Evolutionary conservation across 1,140 invertebrate species (phyloP).

Genomic region (Aplysia californica): DNA sequence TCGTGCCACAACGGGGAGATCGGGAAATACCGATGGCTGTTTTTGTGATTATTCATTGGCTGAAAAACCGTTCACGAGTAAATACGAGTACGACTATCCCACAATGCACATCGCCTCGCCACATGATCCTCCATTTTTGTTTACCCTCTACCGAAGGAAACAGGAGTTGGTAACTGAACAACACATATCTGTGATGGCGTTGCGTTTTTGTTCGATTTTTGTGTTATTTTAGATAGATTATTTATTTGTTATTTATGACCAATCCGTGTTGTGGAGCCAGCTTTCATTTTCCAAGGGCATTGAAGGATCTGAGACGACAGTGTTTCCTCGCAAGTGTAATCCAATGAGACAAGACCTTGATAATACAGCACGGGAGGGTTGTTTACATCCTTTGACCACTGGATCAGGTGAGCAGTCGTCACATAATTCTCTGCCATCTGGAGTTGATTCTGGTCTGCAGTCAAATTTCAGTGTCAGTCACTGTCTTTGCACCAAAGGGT

Average conservation of each 20-base stretch:
- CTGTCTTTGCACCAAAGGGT: too few species aligned
- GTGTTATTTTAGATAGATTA: background rate
- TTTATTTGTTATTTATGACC: background rate
- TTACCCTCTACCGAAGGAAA: background rate
- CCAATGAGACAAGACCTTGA: background rate
- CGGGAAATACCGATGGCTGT: too few species aligned
- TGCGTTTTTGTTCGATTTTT: too few species aligned
- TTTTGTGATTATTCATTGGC: background rate
- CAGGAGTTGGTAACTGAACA: background rate
- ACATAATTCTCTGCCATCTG: background rate
- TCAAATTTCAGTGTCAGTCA: background rate
- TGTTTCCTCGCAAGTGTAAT: background rate
- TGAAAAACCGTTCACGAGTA: background rate
- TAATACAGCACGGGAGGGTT: background rate
- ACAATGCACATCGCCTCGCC: constrained; percentile 18
- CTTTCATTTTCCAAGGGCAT: background rate
- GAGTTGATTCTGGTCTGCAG: background rate
- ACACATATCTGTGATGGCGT: too few species aligned
- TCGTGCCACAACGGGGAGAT: too few species aligned
- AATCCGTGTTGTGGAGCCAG: background rate
- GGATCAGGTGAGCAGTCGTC: background rate
- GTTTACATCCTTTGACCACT: background rate
- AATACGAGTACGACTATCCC: constrained; percentile 2
- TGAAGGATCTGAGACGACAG: background rate
- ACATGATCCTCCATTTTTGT: constrained; percentile 41